A percentile compares a stretch with the other conserved stretches of the same genome.
Evolutionary conservation across 2,888 invertebrate genomes (phyloP).

Genomic region (Habrosyne pyritoides): DNA sequence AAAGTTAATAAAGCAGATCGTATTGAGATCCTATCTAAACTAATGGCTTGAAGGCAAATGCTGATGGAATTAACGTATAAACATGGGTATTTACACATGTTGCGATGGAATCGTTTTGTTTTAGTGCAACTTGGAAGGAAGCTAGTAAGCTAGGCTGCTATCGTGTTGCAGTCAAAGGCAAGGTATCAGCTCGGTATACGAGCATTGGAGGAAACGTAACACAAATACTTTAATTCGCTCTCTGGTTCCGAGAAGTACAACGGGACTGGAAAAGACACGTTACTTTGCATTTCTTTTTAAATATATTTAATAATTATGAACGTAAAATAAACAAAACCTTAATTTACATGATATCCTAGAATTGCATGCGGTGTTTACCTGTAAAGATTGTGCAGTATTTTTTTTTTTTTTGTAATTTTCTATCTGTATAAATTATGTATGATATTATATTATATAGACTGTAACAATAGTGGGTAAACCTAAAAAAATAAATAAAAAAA

Average conservation of each 20-base stretch:
- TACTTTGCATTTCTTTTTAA: neutral
- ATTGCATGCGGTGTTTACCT: too few species aligned
- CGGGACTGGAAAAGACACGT: neutral
- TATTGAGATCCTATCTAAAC: neutral
- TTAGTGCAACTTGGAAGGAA: slow-evolving; percentile 12
- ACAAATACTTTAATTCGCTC: slow-evolving; percentile 47
- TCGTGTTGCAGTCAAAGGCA: slow-evolving; percentile 33
- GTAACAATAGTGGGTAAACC: too few species aligned
- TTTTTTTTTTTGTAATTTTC: too few species aligned
- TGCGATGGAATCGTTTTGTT: slow-evolving; percentile 24
- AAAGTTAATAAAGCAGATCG: neutral
- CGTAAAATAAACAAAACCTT: too few species aligned
- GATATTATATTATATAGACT: too few species aligned
- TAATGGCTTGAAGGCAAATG: neutral
- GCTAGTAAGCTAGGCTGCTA: slow-evolving; percentile 14
- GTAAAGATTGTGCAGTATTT: too few species aligned
- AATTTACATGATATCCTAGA: too few species aligned
- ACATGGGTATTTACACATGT: neutral
- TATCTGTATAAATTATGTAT: too few species aligned
- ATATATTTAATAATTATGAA: too few species aligned
- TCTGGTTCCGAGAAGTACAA: slow-evolving; percentile 9
- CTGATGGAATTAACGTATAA: neutral
- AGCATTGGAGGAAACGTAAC: slow-evolving; percentile 26
- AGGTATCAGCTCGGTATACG: slow-evolving; percentile 25
- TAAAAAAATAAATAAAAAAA: too few species aligned